Base-by-base conservation (phyloP, 2,888 invertebrate genomes). In the Notodonta dromedarius region DNA sequence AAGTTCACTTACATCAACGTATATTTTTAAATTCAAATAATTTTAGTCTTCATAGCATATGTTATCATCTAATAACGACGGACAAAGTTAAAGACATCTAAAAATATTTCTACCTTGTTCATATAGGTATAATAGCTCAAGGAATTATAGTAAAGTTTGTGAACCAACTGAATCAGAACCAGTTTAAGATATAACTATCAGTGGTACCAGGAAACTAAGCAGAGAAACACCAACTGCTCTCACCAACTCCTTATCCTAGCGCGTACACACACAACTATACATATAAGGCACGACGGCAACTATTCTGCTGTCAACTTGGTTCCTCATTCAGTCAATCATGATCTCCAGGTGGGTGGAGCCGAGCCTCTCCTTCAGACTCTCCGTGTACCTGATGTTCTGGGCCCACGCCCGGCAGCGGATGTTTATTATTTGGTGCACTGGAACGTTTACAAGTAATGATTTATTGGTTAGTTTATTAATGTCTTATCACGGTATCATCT, bases 391-490 rank as follows among this genome's bases (percentile, higher is more conserved):
- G 59, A 96, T 94, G 85, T 96, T 96, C 72, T 91, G 94, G 0
- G 96, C 96, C 96, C 96, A 96, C 14, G 95, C 95, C 56, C 95
- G 93, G 83, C 96, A 96, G 56, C 96, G 95, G 52, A 96, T 94
- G 79, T 95, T 95, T 74, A 96, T 95, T 63, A 95, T 90, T 56
- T 94, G 94, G 61, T 94, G 91, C 67, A 88, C 96, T 95, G 89
- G n/a, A 76, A 77, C 12, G 24, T 14, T n/a, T n/a, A n/a, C 9
- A 12, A 44, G 12, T 0, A 46, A 13, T 13, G 7, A 9, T 46
- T 46, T 2, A 46, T n/a, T 6, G 13, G 5, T 51, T 51, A 24
- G 4, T 9, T 42, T 9, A 9, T 42, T 42, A 1, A 12, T 4
- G 42, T 12, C 9, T 24, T 24, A 24, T 24, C 2, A 24, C 24